Percentiles rank a stretch among this genome's conserved stretches.
Conservation (phyloP, 2,888 invertebrate genomes). For the Drosophila hawaiiensis region DNA sequence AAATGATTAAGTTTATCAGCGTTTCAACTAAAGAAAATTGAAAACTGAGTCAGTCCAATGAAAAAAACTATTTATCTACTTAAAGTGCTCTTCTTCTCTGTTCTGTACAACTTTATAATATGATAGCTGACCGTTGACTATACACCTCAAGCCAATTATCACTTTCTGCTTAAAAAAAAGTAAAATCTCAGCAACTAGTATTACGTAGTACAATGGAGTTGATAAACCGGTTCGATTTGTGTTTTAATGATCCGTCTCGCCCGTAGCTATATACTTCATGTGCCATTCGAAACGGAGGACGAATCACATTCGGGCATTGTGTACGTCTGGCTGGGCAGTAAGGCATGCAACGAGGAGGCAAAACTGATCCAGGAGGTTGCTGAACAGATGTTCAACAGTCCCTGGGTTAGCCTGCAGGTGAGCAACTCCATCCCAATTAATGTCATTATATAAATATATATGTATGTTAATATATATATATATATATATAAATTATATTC, state of each 20-base stretch:
- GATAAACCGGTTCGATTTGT: not conserved
- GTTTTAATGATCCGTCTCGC: not conserved
- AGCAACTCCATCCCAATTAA: conserved; percentile 58
- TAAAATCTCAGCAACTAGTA: not conserved
- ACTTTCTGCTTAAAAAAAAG: not conserved
- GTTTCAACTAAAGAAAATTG: not conserved
- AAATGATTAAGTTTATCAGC: not conserved
- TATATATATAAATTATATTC: not conserved
- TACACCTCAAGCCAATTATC: too few relatives aligned
- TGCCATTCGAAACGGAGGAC: conserved; percentile 95
- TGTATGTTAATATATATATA: not conserved
- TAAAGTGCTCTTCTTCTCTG: not conserved
- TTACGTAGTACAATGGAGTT: not conserved
- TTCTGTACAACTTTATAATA: too few relatives aligned
- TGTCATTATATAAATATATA: not conserved
- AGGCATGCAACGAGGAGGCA: conserved; percentile 93
- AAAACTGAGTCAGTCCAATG: not conserved
- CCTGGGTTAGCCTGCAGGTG: conserved; percentile 92
- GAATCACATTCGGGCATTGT: conserved; percentile 93
- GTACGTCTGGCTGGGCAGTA: conserved; percentile 97
- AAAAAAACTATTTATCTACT: not conserved
- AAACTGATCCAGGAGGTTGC: conserved; percentile 96
- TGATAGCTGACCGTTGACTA: too few relatives aligned
- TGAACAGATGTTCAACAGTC: conserved; percentile 95
- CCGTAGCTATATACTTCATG: conserved; percentile 94